Evolutionary conservation across 1,140 invertebrate species (phyloP).

Genomic region (Drosophila chauvacae): DNA sequence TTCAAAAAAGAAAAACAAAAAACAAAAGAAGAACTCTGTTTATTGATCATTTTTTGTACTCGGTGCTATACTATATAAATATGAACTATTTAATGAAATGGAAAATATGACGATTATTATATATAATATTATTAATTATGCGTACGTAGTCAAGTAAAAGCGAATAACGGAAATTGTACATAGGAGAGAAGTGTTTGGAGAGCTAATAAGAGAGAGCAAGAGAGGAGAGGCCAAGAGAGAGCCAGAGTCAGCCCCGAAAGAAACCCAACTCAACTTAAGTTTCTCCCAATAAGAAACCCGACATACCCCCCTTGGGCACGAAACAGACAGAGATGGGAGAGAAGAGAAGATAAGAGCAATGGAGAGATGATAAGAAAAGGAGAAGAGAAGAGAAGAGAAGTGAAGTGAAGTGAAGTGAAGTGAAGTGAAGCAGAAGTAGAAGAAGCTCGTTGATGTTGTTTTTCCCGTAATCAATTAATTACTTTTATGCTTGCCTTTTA

Average conservation of each 20-base stretch:
- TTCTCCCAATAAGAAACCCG: neutral
- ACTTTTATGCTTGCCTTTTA: conserved; percentile 79
- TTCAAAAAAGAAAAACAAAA: conserved; percentile 30
- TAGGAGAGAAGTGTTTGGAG: conserved; percentile 30
- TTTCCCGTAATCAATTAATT: conserved; percentile 44
- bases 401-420: neutral
- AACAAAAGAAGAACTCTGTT: conserved; percentile 74
- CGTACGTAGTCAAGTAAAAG: conserved; percentile 75
- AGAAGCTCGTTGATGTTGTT: conserved; percentile 44
- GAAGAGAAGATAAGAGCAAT: neutral
- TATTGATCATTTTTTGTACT: conserved; percentile 82
- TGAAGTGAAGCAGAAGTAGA: neutral
- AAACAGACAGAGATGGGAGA: conserved; percentile 49
- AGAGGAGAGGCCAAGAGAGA: neutral
- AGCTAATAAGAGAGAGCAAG: conserved; percentile 22
- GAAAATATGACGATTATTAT: conserved; percentile 55
- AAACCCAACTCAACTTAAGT: neutral
- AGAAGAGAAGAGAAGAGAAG: neutral
- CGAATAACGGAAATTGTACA: conserved; percentile 54
- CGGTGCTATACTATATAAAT: conserved; percentile 83
- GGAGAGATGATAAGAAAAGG: neutral
- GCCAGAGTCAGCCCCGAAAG: conserved; percentile 17
- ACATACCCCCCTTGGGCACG: conserved; percentile 23
- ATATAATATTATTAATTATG: conserved; percentile 70
- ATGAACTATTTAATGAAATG: conserved; percentile 74